Percentiles rank a stretch among this genome's conserved stretches.
Conservation (phyloP, 1,140 invertebrate species). For the Ericerus pela region DNA sequence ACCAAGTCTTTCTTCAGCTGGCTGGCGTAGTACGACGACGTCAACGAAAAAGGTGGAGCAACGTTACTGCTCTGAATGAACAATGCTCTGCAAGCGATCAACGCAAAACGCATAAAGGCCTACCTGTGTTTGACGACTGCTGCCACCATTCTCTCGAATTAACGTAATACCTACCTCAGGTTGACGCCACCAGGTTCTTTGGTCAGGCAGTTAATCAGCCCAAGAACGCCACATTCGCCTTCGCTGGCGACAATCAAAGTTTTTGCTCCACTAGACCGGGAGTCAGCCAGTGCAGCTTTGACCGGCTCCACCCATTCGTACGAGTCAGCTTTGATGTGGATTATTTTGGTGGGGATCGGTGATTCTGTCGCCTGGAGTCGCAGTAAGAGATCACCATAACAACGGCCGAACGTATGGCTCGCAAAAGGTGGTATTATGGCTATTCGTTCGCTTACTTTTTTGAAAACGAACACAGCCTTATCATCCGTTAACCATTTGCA, state of each 20-base stretch:
- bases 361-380: neutral
- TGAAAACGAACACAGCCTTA: slow-evolving; percentile 43
- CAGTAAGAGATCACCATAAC: neutral
- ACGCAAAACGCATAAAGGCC: neutral
- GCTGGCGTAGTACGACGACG: slow-evolving; percentile 38
- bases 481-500: slow-evolving; percentile 40
- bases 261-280: slow-evolving; percentile 39
- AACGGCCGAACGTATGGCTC: neutral
- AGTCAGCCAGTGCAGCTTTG: slow-evolving; percentile 48
- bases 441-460: slow-evolving; percentile 29
- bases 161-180: slow-evolving; percentile 37
- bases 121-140: neutral
- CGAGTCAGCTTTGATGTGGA: slow-evolving; percentile 47
- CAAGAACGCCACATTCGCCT: slow-evolving; percentile 59
- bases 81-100: slow-evolving; percentile 31
- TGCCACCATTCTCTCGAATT: neutral
- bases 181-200: slow-evolving; percentile 63
- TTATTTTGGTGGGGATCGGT: slow-evolving; percentile 31
- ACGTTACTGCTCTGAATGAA: slow-evolving; percentile 49
- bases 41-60: slow-evolving; percentile 44
- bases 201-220: slow-evolving; percentile 75
- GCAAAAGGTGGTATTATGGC: neutral
- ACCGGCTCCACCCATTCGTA: slow-evolving; percentile 68
- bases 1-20: slow-evolving; percentile 62
- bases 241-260: slow-evolving; percentile 55